Conservation (phyloP, 2,113 vertebrate species). For the Gallinago paraguaiae region DNA sequence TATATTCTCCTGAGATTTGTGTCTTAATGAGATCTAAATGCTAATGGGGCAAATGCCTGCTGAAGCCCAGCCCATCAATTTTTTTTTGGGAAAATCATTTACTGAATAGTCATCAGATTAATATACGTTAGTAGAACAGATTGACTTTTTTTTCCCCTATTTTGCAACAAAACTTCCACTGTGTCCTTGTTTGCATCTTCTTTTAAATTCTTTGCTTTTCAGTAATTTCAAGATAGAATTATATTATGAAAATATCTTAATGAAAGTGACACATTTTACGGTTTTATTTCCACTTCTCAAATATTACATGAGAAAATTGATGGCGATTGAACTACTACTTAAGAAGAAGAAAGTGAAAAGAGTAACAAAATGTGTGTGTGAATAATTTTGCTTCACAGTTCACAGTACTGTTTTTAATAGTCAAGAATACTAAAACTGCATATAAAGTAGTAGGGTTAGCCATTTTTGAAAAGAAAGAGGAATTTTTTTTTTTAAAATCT, state of each 20-base stretch:
- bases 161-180: not conserved
- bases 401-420: not conserved
- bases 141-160: not conserved
- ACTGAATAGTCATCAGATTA: not conserved
- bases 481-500: not conserved
- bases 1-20: not conserved
- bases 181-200: not conserved
- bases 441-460: not conserved
- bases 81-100: not conserved
- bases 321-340: not conserved
- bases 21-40: not conserved
- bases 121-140: not conserved
- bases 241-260: not conserved
- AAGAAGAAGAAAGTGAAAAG: not conserved
- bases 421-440: not conserved
- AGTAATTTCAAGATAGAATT: not conserved
- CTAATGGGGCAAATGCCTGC: not conserved
- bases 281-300: not conserved
- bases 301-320: not conserved
- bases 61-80: not conserved
- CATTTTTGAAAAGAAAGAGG: not conserved
- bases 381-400: not conserved
- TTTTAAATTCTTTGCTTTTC: not conserved
- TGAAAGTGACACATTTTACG: not conserved
- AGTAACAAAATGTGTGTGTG: fast-evolving